These are phyloP conservation scores for Hippoglossus stenolepis DNA, from an alignment of 2,113 vertebrate genomes.

Conservation along the genomic window DNA sequence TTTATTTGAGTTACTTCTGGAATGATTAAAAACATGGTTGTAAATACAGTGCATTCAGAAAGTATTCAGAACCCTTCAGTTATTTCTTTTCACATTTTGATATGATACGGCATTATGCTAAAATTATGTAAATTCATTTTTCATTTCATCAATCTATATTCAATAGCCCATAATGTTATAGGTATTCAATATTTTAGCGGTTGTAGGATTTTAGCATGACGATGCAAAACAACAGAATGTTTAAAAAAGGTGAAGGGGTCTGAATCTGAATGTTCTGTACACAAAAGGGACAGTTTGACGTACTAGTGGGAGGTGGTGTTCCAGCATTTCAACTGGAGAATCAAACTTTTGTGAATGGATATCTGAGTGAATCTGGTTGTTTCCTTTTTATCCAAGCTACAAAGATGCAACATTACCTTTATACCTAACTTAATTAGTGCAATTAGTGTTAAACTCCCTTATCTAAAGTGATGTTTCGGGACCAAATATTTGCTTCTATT, in stretches of 20 bases:
- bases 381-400: slow-evolving; percentile 56
- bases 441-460: not conserved
- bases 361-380: slow-evolving; percentile 41
- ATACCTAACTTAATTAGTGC: not conserved
- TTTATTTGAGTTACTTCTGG: slow-evolving; percentile 52
- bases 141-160: not conserved
- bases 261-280: not conserved
- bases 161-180: not conserved
- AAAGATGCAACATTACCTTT: slow-evolving; percentile 22
- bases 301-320: slow-evolving; percentile 44
- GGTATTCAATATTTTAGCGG: no score
- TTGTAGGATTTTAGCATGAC: not conserved
- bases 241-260: not conserved
- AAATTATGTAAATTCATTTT: not conserved
- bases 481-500: not conserved
- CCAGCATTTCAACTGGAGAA: not conserved
- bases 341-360: slow-evolving; percentile 13
- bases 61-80: not conserved
- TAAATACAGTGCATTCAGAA: slow-evolving; percentile 38
- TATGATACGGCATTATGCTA: not conserved
- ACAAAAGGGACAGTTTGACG: slow-evolving; percentile 65
- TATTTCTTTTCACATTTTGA: not conserved
- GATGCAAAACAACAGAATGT: not conserved
- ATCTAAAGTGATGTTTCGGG: not conserved
- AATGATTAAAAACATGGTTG: slow-evolving; percentile 73